These are phyloP conservation scores for Amblyjoppa proteus DNA, from an alignment of 2,888 invertebrate species.

Conservation along the genomic window DNA sequence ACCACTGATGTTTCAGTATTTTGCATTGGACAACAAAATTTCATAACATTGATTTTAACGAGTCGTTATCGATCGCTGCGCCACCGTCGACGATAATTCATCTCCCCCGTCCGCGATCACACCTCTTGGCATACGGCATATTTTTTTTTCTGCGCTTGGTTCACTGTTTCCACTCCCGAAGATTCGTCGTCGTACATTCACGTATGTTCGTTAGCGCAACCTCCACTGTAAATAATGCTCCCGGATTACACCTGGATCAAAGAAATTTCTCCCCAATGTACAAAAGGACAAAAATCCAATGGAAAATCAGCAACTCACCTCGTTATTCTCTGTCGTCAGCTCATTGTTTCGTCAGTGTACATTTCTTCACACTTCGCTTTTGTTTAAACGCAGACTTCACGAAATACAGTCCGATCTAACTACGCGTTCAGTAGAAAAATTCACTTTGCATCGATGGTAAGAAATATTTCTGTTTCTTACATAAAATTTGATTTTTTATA, in stretches of 20 bases:
- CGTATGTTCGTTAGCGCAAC: neutral
- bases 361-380: neutral
- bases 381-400: no score
- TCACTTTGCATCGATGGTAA: no score
- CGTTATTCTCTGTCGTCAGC: neutral
- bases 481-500: no score
- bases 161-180: conserved; percentile 6
- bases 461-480: no score
- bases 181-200: conserved; percentile 10
- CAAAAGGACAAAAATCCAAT: neutral
- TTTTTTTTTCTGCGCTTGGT: conserved; percentile 30
- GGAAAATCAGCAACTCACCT: neutral
- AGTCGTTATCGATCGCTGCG: conserved; percentile 1
- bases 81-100: conserved; percentile 44
- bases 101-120: conserved; percentile 14
- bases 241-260: neutral
- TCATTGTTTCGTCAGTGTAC: neutral
- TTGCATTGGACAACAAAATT: neutral
- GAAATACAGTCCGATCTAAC: no score
- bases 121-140: neutral
- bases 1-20: neutral
- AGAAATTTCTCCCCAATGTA: neutral
- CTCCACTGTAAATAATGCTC: conserved; percentile 19
- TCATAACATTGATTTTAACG: neutral
- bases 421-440: no score